Conservation (phyloP, 2,113 vertebrate genomes). For the Apus apus region DNA sequence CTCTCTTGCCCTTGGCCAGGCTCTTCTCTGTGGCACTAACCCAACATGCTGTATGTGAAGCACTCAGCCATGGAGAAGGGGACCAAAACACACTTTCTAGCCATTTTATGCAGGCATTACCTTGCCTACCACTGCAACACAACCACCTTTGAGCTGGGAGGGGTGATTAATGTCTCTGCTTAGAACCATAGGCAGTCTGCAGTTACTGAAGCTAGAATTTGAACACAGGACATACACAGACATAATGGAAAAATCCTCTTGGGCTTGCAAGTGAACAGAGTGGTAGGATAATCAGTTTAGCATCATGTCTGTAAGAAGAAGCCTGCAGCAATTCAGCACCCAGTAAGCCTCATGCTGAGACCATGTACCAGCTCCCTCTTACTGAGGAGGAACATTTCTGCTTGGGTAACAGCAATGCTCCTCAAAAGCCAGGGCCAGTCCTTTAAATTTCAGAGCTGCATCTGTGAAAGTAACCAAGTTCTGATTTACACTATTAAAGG, state of each 20-base stretch:
- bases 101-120: neutral
- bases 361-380: rapidly evolving
- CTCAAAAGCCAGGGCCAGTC: neutral
- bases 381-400: neutral
- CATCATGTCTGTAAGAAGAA: neutral
- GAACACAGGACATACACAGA: neutral
- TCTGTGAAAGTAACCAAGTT: neutral
- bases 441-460: neutral
- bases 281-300: neutral
- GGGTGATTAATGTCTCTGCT: neutral
- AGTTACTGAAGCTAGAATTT: neutral
- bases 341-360: neutral
- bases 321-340: neutral
- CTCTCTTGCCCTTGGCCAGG: neutral
- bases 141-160: neutral
- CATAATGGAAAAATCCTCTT: neutral
- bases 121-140: neutral
- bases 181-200: neutral
- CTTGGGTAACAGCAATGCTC: neutral
- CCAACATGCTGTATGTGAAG: neutral
- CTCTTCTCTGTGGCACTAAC: neutral
- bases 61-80: neutral
- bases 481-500: neutral
- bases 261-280: neutral
- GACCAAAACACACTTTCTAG: neutral